Percentiles rank a stretch among this genome's conserved stretches.
These are phyloP conservation scores for Danaus melanippus DNA, from an alignment of 1,140 invertebrate species.

Conservation along the genomic window DNA sequence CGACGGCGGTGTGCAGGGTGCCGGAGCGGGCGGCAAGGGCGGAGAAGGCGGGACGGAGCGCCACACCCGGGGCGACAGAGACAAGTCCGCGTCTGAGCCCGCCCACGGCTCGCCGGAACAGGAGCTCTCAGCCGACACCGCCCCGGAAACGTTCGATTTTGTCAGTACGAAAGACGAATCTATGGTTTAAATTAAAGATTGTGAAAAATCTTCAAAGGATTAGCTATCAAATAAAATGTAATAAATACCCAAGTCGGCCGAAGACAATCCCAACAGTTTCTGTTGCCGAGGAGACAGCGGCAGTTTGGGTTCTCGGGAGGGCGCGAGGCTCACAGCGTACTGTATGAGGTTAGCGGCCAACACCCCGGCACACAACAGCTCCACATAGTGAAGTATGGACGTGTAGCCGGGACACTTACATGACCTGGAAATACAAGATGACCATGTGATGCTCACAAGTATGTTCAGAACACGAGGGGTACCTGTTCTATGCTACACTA, in stretches of 20 bases:
- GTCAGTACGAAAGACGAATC: conserved; percentile 20
- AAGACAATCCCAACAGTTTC: conserved; percentile 25
- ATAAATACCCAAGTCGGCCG: conserved; percentile 24
- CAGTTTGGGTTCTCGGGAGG: conserved; percentile 17
- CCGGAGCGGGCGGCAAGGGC: conserved; percentile 13
- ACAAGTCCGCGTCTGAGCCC: conserved; percentile 19
- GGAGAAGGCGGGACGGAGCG: conserved; percentile 14
- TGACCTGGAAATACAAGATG: conserved; percentile 22
- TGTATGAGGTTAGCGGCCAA: conserved; percentile 37
- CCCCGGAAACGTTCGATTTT: neutral
- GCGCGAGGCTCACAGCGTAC: conserved; percentile 28
- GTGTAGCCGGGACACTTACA: conserved; percentile 42
- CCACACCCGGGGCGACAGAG: conserved; percentile 23
- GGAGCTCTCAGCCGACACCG: no score
- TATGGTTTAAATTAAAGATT: neutral
- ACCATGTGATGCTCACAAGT: no score
- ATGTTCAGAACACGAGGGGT: no score
- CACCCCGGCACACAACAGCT: conserved; percentile 30
- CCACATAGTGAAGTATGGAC: conserved; percentile 36
- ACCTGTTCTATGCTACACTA: no score
- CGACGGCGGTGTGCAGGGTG: conserved; percentile 5
- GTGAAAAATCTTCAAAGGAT: no score
- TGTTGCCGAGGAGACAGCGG: conserved; percentile 26
- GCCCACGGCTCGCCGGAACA: conserved; percentile 9
- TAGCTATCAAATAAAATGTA: neutral